Conservation (phyloP, 2,113 vertebrate species). For the Cochlearius cochlearius region DNA sequence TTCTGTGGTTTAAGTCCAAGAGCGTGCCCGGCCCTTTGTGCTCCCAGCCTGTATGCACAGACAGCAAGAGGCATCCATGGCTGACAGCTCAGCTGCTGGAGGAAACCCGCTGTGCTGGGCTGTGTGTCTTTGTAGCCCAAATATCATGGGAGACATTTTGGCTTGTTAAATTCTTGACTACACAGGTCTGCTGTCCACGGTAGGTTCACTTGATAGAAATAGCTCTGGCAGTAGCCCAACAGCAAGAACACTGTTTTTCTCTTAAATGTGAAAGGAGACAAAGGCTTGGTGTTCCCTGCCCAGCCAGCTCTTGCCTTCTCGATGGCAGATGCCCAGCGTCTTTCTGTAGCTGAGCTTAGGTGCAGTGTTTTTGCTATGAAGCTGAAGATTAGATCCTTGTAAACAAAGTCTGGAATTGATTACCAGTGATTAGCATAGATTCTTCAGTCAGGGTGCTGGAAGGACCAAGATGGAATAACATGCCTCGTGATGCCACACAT, state of each 20-base stretch:
- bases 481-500: not conserved
- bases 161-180: constrained; percentile 44
- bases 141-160: not conserved
- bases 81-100: constrained; percentile 12
- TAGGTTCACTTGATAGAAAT: constrained; percentile 26
- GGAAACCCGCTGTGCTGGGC: not conserved
- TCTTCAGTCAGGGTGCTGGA: not conserved
- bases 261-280: not conserved
- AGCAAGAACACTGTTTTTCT: not conserved
- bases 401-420: not conserved
- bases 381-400: not conserved
- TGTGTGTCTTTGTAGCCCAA: constrained; percentile 14
- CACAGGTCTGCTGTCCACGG: constrained; percentile 23
- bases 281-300: not conserved
- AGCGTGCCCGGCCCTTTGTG: not conserved
- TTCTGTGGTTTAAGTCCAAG: constrained; percentile 33
- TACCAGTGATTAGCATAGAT: not conserved
- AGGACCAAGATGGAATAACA: not conserved
- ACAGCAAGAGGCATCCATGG: constrained; percentile 15
- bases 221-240: constrained; percentile 32
- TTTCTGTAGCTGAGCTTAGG: not conserved
- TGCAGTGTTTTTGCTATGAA: not conserved
- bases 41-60: constrained; percentile 2
- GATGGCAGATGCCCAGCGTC: not conserved
- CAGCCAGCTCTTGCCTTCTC: not conserved